Conservation (phyloP, 64 coral and sea anemone genomes). For the Pocillopora damicornis region DNA sequence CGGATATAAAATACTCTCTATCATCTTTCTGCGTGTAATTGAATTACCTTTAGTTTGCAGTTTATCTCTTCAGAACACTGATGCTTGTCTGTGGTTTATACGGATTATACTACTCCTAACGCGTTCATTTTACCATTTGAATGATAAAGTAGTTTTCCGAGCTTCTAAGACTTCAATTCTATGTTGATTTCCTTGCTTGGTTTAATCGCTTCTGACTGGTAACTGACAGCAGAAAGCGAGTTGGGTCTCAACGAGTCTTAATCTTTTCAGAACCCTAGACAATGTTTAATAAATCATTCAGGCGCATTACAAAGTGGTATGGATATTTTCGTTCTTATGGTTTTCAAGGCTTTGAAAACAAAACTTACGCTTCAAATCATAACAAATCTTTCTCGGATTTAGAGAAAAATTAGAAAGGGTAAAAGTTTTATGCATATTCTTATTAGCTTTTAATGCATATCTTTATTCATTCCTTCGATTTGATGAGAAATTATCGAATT, state of each 20-base stretch:
- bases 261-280: background rate
- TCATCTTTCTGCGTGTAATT: too few species aligned
- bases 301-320: background rate
- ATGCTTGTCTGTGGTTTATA: too few species aligned
- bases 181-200: too few species aligned
- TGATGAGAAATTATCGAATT: background rate
- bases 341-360: background rate
- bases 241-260: background rate
- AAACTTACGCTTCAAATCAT: background rate
- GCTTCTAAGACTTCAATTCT: too few species aligned
- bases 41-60: too few species aligned
- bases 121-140: too few species aligned
- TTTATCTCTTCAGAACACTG: too few species aligned
- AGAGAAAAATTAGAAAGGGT: background rate
- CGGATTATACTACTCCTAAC: too few species aligned
- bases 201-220: background rate
- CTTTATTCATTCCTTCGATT: background rate
- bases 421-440: background rate
- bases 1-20: too few species aligned
- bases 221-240: background rate
- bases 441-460: background rate
- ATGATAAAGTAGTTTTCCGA: too few species aligned
- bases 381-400: background rate
- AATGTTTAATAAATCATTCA: constrained; percentile 32
- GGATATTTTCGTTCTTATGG: constrained; percentile 5